Evolutionary conservation across 2,888 invertebrate genomes (phyloP), one percentile per base, ranked within the genome.

Genomic region (Drosophila mercatorum): DNA sequence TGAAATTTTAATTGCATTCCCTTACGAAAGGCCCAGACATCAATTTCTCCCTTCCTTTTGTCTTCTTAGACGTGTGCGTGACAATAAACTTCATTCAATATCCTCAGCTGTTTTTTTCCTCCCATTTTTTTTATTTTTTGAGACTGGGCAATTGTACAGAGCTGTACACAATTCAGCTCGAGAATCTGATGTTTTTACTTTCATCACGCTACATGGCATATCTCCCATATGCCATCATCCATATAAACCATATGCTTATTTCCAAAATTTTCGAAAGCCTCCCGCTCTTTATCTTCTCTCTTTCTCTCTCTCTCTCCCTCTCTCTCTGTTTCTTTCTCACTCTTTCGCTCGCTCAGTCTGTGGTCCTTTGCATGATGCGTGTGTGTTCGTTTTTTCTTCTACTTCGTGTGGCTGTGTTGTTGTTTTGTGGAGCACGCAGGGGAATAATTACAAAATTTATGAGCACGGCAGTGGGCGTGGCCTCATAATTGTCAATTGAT

Each of bases 361-460:
- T 22, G 22, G 8, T 47, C n/a, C 53, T 43, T 55, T 76, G 68
- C 59, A 60, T 65, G 69, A 66, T 77, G 77, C 77, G 76, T 76
- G 76, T 75, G 75, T 76, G 73, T 66, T 63, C 49, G 31, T 36
- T 46, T 43, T 52, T 40, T 60, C 55, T 72, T 59, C 44, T 66
- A 58, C 52, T 58, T 51, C 44, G 28, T 46, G 65, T n/a, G 40
- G 55, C 14, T 53, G 49, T 17, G 31, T 49, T 49, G 46, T 53
- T 58, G 46, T 75, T 83, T 83, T 49, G 60, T 22, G 65, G 72
- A 63, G 71, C 83, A 85, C 84, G 85, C 86, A 82, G 84, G 86
- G 84, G 82, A 82, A 85, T 85, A 85, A 85, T 85, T 85, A 85
- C 84, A 86, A 84, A 83, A 86, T 85, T 84, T 85, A 85, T 86